Evolutionary conservation across 2,888 invertebrate species (phyloP), one percentile per base, ranked within the genome.

Genomic region (Leucophora obtusa): DNA sequence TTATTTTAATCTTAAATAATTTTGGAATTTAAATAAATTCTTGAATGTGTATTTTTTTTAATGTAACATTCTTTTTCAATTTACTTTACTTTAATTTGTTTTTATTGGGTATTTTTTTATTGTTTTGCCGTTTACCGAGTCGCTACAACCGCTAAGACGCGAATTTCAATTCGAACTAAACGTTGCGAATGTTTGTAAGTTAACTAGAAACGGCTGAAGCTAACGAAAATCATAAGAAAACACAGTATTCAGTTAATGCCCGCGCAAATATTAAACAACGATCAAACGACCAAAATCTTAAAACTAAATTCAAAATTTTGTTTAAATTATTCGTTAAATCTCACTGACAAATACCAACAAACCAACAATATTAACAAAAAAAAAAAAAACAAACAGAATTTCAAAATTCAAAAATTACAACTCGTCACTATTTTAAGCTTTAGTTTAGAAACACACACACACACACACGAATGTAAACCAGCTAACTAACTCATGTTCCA

Each of bases 101-200:
- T n/a, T n/a, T n/a, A n/a, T n/a, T n/a, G n/a, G n/a, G n/a, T n/a
- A n/a, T n/a, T 35, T 51, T 21, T 14, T 69, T n/a, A n/a, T n/a
- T n/a, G n/a, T n/a, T 50, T 21, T 60, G 71, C 47, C 69, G 71
- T 79, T 79, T 74, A 62, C 71, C 71, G 76, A 77, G 77, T n/a
- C 66, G 63, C 70, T 85, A 83, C 87, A 87, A 88, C 88, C 87
- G 88, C 84, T 83, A 84, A 88, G 87, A 85, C 86, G 87, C 84
- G 86, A 87, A 85, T 85, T 87, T 87, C 85, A 87, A 86, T 86
- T 86, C 84, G 84, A 86, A 88, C 88, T 88, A 86, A 88, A 85
- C 83, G 83, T 62, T 77, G 54, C 43, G 54, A 73, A 62, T 58
- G 60, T 51, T 69, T 73, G 50, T 60, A 73, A 56, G 60, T 70